phyloP scores from a whole-genome alignment of 2,888 invertebrate species.

The Cryptophagus acutangulus region DNA sequence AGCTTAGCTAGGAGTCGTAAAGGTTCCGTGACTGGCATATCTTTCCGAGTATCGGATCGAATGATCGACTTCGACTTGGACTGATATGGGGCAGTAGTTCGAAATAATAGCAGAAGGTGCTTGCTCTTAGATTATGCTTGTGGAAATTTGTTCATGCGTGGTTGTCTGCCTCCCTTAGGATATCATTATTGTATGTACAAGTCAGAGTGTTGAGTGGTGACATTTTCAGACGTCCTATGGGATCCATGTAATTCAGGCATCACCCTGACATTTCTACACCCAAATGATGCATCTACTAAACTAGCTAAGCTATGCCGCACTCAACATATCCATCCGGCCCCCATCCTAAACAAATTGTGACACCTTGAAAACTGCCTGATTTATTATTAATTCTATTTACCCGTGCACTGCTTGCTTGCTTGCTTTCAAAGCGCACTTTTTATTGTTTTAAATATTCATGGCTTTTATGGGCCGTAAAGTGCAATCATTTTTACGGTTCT shows the following conservation, averaged over 20 bases:
- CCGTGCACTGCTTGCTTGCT: background rate
- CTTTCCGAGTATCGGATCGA: too few species aligned
- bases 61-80: too few species aligned
- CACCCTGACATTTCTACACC: constrained; percentile 45
- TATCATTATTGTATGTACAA: constrained; percentile 47
- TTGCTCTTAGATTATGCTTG: background rate
- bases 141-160: constrained; percentile 5
- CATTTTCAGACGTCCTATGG: constrained; percentile 45
- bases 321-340: constrained; percentile 11
- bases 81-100: background rate
- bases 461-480: constrained; percentile 2
- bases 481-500: constrained; percentile 7
- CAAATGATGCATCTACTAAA: constrained; percentile 41
- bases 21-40: too few species aligned
- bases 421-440: background rate
- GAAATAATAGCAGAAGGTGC: background rate
- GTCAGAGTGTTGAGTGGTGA: constrained; percentile 46
- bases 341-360: constrained; percentile 24
- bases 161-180: constrained; percentile 34
- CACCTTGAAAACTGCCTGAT: constrained; percentile 23
- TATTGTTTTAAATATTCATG: constrained; percentile 7
- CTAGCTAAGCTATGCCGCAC: constrained; percentile 21
- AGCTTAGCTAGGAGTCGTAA: too few species aligned
- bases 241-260: constrained; percentile 46
- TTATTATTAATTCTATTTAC: constrained; percentile 25